A percentile compares a stretch with the other conserved stretches of the same genome.
These are phyloP conservation scores for Hemiprocne comata DNA, from an alignment of 2,113 vertebrate species.

Conservation along the genomic window DNA sequence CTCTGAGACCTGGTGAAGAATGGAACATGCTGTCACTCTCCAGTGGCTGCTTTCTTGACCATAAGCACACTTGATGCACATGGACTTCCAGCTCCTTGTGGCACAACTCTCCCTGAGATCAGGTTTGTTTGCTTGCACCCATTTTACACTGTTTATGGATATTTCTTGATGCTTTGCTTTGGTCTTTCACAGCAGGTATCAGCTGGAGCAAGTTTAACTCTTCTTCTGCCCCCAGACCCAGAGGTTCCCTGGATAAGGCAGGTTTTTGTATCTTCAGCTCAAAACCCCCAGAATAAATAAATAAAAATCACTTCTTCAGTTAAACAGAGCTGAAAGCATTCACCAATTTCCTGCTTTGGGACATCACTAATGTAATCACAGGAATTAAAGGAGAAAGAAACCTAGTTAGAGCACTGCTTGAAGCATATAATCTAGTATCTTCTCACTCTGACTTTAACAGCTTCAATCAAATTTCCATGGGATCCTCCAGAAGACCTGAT, in stretches of 20 bases:
- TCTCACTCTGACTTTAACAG: conserved; percentile 1
- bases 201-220: neutral
- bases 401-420: neutral
- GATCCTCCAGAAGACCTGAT: neutral
- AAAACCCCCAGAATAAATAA: neutral
- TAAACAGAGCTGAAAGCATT: conserved; percentile 1
- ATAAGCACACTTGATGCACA: rapidly evolving
- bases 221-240: neutral
- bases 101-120: neutral
- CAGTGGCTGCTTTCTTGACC: neutral
- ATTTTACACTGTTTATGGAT: neutral
- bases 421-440: neutral
- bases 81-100: rapidly evolving
- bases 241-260: neutral
- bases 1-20: neutral
- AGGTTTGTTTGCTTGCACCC: neutral
- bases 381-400: conserved; percentile 27
- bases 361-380: neutral
- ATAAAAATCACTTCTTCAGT: neutral
- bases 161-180: neutral
- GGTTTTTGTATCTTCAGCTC: neutral
- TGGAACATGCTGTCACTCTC: neutral
- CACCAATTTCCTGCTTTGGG: neutral
- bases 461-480: neutral
- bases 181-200: neutral